Base-by-base conservation (phyloP, 2,113 vertebrate genomes). In the Strix aluco region DNA sequence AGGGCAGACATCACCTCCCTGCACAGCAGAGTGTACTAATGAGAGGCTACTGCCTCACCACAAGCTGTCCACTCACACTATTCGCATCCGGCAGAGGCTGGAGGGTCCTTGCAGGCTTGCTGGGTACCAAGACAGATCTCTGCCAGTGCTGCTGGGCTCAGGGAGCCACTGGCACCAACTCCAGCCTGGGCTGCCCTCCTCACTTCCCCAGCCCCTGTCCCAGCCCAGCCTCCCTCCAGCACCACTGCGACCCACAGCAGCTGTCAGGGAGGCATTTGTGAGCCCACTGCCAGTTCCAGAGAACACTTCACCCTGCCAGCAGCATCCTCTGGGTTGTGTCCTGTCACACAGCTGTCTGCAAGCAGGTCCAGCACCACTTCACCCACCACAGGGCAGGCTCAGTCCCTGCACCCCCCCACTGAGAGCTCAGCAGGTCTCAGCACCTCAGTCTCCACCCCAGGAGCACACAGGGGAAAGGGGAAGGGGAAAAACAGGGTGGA, bases 271-370 rank as follows among this genome's bases (percentile, higher is more conserved):
- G 23, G 27, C 1, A 1, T 9, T 15, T 81, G 32, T 57, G 70
- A 58, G 15, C 6, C 14, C 2, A 0, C 8, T 91, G 42, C 36
- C 38, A 6, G 15, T 13, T 51, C n/a, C 90, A 86, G 83, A 55
- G 79, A 61, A 32, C 8, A 4, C 27, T 69, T n/a, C 54, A 11
- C 6, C 13, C 69, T 14, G 18, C 59, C 88, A 92, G 51, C 69
- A 84, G n/a, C 78, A 25, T 34, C 32, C 26, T 44, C 74, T 54
- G 46, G 10, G 17, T 20, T 49, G 8, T 34, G 49, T 78, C 73
- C 70, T 9, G 1, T 22, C 26, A 1, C 0, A 0, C 3, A 1
- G 40, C 36, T 0, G 0, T 21, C 55, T n/a, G 42, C 1, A 1
- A 10, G n/a, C 3, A 18, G 38, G 27, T 46, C 51, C 11, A 5